Base-by-base conservation (phyloP, 2,797 vertebrate species). In the Sebastes miniatus region DNA sequence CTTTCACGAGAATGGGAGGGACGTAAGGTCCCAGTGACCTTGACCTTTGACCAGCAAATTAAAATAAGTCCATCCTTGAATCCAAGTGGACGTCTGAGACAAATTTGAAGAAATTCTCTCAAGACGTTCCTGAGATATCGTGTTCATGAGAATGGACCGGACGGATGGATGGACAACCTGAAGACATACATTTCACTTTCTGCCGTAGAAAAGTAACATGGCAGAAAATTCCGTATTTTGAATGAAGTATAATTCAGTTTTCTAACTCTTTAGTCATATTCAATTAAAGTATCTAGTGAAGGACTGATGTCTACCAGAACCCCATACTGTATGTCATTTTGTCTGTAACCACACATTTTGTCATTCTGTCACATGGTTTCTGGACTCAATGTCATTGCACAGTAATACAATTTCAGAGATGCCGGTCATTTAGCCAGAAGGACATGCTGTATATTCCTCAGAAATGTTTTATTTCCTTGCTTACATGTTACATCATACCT, bases 301-400 rank as follows among this genome's bases (percentile, higher is more conserved):
- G 57, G 57, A 83, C 32, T 24, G 2, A 77, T 80, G 62, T 83
- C 79, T 70, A 76, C 68, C 16, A 20, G 31, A 69, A 13, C 3
- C n/a, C 52, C 5, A 13, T 16, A 12, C 9, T 36, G 2, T 73
- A 3, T 47, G 22, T 56, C 20, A 20, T 61, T 73, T 54, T 12
- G 6, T 67, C 50, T 80, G 34, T 9, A 74, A 77, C 34, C 39
- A 47, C 8, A n/a, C 14, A 32, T 56, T 77, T 29, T 72, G n/a
- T 80, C 59, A 58, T 52, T 70, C 65, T 70, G 63, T 36, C 39
- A 56, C 11, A 61, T 36, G 58, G n/a, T 62, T 50, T 77, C 36
- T 54, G 25, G 52, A 67, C 24, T 36, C 39, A 43, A 2, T 72
- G 43, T 8, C 27, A 10, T 31, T 52, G 10, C 11, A 65, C 50